Base-by-base conservation (phyloP, 1,140 invertebrate species). In the Bombus confusus region DNA sequence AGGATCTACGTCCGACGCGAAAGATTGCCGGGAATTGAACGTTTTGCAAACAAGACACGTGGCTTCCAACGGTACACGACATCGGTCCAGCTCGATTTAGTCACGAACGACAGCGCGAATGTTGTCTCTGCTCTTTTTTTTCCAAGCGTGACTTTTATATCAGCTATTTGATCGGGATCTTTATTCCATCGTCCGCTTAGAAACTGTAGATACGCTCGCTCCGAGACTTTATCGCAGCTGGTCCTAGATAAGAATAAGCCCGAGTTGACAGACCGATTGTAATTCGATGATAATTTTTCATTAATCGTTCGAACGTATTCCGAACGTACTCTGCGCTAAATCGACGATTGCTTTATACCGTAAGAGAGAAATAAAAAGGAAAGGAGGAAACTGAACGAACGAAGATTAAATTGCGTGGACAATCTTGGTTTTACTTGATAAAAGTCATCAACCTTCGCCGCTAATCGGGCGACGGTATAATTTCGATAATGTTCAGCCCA, bases 201-300 rank as follows among this genome's bases (percentile, higher is more conserved):
- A 68, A n/a, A n/a, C 73, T 73, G 15, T 47, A 66, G 85, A 86
- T 75, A 75, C 64, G 66, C 28, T 25, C n/a, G 69, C 80, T 80
- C 57, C n/a, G 37, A 43, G 83, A 74, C 72, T 89, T 88, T 84
- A 87, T 90, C 80, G 80, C 74, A 86, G 68, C 79, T 86, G 87
- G 76, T 64, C 62, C 69, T 25, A 80, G 88, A 89, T 90, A 90
- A 89, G 87, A 69, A 6, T 12, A 75, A 87, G 71, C 47, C n/a
- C 34, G 62, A 83, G 80, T 79, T 80, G 62, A 43, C 69, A 83
- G 64, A 86, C 71, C 72, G 87, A 89, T 88, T 73, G 59, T 75
- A 68, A 83, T 72, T 80, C 59, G 72, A 83, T 72, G 71, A 12
- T 86, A 75, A 77, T 86, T 88, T n/a, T 69, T 88, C 72, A 82